These are phyloP conservation scores for Gyrodactylus bullatarudis DNA, from an alignment of 1,140 invertebrate genomes.

Conservation along the genomic window DNA sequence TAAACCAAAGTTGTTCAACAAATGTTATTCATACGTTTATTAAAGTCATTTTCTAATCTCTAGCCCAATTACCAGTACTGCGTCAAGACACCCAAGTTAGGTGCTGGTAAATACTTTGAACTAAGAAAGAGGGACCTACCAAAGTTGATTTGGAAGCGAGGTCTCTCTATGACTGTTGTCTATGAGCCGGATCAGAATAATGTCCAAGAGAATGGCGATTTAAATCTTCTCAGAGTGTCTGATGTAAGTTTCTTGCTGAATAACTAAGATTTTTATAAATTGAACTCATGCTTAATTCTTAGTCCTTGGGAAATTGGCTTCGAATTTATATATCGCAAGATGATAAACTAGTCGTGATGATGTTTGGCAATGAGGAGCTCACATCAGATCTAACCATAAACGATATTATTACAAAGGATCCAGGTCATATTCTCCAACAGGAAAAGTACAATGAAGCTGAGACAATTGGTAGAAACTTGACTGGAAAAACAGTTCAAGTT, in stretches of 20 bases:
- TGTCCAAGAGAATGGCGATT: neutral
- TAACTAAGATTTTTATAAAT: neutral
- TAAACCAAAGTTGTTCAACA: neutral
- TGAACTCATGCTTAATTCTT: neutral
- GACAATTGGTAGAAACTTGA: neutral
- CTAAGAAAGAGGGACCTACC: neutral
- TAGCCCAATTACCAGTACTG: neutral
- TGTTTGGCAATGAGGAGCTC: neutral
- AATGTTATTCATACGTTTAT: neutral
- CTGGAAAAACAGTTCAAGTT: neutral
- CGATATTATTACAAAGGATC: neutral
- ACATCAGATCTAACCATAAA: neutral
- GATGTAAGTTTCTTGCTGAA: neutral
- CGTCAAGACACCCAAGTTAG: neutral
- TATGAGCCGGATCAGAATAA: neutral
- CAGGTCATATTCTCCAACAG: neutral
- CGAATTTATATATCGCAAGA: neutral
- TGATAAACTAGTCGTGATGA: neutral
- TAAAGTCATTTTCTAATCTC: neutral
- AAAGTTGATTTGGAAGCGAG: neutral
- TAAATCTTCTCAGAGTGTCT: neutral
- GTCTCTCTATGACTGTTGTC: neutral
- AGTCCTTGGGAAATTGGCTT: neutral
- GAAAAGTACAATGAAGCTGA: neutral
- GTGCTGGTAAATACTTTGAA: neutral